Conservation (phyloP, 37 sponge, comb jelly and placozoan genomes). For the Agelas oroides region DNA sequence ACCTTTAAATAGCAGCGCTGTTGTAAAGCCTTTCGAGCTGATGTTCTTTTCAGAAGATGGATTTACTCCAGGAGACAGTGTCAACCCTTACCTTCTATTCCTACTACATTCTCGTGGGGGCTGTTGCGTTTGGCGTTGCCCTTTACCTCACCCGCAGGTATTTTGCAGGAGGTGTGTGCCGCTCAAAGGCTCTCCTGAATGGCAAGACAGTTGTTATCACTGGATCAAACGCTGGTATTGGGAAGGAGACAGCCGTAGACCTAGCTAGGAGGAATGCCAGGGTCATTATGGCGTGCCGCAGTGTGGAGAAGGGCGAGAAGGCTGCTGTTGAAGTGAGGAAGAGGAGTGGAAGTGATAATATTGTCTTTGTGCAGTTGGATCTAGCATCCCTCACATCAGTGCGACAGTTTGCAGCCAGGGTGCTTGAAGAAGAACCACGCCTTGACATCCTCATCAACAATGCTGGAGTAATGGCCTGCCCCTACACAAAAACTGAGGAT, state of each 20-base stretch:
- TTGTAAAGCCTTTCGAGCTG: no score
- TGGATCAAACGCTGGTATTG: constrained; percentile 89
- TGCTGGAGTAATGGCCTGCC: constrained; percentile 70
- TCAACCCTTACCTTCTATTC: no score
- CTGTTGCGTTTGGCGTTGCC: not conserved
- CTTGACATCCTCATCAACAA: constrained; percentile 85
- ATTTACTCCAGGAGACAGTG: no score
- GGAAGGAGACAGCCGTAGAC: constrained; percentile 83
- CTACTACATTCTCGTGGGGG: no score
- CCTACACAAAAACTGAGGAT: constrained; percentile 55
- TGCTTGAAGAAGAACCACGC: constrained; percentile 56
- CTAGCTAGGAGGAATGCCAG: constrained; percentile 80
- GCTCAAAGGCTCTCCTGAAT: constrained; percentile 51
- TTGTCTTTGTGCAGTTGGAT: constrained; percentile 70
- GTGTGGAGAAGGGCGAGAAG: constrained; percentile 54
- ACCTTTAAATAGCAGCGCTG: no score
- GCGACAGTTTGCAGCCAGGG: constrained; percentile 62
- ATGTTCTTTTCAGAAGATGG: no score
- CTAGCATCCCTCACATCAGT: constrained; percentile 75
- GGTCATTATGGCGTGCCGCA: constrained; percentile 84
- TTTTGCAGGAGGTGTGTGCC: constrained; percentile 53
- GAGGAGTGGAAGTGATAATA: constrained; percentile 38
- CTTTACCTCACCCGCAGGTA: not conserved
- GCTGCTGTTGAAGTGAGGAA: constrained; percentile 66
- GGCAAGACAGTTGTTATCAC: constrained; percentile 90